A percentile compares a stretch with the other conserved stretches of the same genome.
phyloP scores from a whole-genome alignment of 2,888 invertebrate genomes.

The Epirrita christyi region DNA sequence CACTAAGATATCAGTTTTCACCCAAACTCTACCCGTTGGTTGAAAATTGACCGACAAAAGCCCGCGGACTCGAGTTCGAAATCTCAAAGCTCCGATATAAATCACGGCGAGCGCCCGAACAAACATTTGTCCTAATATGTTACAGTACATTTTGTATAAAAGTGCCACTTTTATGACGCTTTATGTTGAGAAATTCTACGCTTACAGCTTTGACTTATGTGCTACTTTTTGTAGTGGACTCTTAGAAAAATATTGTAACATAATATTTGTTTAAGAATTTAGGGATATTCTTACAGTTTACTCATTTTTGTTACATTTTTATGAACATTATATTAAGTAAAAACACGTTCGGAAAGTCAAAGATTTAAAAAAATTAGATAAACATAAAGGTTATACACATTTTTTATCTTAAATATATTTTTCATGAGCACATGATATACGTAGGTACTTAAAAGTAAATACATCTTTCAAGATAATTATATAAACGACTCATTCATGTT shows the following conservation, averaged over 20 bases:
- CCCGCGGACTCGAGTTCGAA: conserved; percentile 7
- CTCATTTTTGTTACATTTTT: not conserved
- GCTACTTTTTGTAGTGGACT: conserved; percentile 21
- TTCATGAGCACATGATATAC: too few species aligned
- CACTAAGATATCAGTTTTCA: not conserved
- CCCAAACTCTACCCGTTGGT: conserved; percentile 3
- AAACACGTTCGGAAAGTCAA: not conserved
- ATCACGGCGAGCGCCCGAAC: conserved; percentile 24
- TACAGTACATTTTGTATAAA: conserved; percentile 35
- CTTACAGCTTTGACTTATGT: conserved; percentile 23
- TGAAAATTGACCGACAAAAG: conserved; percentile 9
- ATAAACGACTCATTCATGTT: not conserved
- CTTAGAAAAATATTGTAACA: not conserved
- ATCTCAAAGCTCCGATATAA: conserved; percentile 17
- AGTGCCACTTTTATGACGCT: conserved; percentile 35
- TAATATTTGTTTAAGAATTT: not conserved
- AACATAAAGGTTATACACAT: too few species aligned
- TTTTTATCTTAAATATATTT: not conserved
- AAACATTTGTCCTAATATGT: conserved; percentile 34
- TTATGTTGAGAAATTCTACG: conserved; percentile 21
- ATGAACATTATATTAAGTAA: too few species aligned
- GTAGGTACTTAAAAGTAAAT: too few species aligned
- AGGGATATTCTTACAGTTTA: not conserved
- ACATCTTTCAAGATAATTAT: not conserved
- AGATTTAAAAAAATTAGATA: not conserved